These are phyloP conservation scores for Heliopora coerulea DNA, from an alignment of 92 coral and sea anemone genomes.

Conservation along the genomic window DNA sequence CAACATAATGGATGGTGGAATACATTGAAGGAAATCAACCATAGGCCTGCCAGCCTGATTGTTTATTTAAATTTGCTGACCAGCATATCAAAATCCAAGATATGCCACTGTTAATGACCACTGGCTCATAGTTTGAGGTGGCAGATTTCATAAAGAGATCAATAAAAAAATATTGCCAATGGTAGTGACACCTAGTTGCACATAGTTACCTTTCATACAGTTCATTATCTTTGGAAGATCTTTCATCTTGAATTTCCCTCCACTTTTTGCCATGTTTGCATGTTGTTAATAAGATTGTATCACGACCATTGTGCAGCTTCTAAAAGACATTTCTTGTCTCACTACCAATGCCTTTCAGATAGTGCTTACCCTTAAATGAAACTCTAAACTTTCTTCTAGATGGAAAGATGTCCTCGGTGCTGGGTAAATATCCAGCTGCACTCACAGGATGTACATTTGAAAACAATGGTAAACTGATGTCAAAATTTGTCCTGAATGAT, in stretches of 20 bases:
- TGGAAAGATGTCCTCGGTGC: conserved; percentile 62
- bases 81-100: too few species aligned
- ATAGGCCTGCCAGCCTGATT: too few species aligned
- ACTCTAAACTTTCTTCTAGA: conserved; percentile 69
- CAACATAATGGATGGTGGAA: too few species aligned
- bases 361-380: conserved; percentile 90
- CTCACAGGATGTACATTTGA: conserved; percentile 68
- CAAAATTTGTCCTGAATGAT: conserved; percentile 63
- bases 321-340: conserved; percentile 85
- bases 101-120: too few species aligned
- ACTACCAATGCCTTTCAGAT: conserved; percentile 83
- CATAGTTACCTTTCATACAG: conserved; percentile 68
- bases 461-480: conserved; percentile 79
- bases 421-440: conserved; percentile 58
- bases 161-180: too few species aligned
- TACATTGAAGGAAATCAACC: too few species aligned
- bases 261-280: conserved; percentile 87
- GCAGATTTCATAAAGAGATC: too few species aligned
- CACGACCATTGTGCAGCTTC: conserved; percentile 85
- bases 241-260: conserved; percentile 63
- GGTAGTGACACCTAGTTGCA: background rate
- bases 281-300: conserved; percentile 83
- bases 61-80: too few species aligned
- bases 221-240: conserved; percentile 73
- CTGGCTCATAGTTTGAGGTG: too few species aligned